phyloP scores from a whole-genome alignment of 2,888 invertebrate genomes.

The Zootermopsis nevadensis region DNA sequence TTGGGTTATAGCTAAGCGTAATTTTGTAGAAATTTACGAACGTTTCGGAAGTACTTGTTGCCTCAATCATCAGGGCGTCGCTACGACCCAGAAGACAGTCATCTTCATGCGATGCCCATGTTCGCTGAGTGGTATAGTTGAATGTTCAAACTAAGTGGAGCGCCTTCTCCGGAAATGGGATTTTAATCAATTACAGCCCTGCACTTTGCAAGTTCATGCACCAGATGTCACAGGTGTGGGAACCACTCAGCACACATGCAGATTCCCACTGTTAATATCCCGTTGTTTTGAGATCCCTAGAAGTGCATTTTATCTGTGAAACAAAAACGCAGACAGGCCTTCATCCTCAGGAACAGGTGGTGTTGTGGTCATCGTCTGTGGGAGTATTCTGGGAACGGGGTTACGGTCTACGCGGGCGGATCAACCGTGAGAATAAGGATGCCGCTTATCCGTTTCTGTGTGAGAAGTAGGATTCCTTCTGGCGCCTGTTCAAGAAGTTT shows the following conservation, averaged over 20 bases:
- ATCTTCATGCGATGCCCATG: no score
- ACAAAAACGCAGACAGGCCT: neutral
- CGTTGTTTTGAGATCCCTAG: neutral
- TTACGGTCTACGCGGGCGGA: neutral
- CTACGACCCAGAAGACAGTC: no score
- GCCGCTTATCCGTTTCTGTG: neutral
- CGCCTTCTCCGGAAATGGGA: no score
- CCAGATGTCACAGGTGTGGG: neutral
- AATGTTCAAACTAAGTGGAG: no score
- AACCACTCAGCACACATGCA: neutral
- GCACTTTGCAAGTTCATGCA: neutral
- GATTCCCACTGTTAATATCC: neutral
- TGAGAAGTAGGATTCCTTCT: conserved; percentile 2
- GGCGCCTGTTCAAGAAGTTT: neutral
- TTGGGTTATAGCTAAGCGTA: no score
- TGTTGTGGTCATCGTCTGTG: conserved; percentile 5
- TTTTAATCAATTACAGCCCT: no score
- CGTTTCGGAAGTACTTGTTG: no score
- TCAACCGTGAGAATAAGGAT: conserved; percentile 7
- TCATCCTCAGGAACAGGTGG: neutral
- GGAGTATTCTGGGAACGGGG: neutral
- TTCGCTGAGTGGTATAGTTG: no score
- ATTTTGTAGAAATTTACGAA: no score
- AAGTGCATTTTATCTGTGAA: neutral
- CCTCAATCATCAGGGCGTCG: no score